These are phyloP conservation scores for Muscicapa striata DNA, from an alignment of 2,797 vertebrate genomes.

Conservation along the genomic window DNA sequence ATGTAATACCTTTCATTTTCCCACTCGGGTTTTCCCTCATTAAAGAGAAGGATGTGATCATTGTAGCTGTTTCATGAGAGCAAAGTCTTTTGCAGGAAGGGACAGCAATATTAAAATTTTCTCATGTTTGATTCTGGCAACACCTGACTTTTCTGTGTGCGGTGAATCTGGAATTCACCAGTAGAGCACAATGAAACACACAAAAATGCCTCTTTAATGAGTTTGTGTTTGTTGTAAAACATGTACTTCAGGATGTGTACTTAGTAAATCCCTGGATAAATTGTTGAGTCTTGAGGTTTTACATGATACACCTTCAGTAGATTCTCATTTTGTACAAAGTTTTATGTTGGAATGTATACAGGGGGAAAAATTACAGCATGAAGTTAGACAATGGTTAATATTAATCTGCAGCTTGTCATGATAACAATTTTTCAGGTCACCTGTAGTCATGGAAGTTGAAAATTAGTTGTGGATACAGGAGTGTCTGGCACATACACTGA, in stretches of 20 bases:
- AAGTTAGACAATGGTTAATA: neutral
- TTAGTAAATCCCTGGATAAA: neutral
- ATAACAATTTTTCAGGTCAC: neutral
- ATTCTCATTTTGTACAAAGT: constrained; percentile 3
- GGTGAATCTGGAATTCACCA: neutral
- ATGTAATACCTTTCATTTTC: neutral
- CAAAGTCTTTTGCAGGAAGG: neutral
- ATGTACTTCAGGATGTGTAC: neutral
- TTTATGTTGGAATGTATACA: neutral
- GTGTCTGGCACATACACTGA: rapidly evolving
- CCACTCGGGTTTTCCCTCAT: neutral
- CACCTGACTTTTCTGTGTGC: neutral
- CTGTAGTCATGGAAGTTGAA: neutral
- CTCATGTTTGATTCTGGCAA: neutral
- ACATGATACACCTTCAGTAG: neutral
- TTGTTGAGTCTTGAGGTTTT: neutral
- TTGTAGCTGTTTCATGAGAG: neutral
- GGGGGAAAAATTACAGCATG: neutral
- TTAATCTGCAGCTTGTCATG: neutral
- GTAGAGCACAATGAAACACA: neutral
- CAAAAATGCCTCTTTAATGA: neutral
- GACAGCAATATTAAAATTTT: neutral
- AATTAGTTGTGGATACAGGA: neutral
- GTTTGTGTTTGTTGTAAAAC: neutral
- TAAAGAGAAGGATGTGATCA: neutral